A percentile compares a stretch with the other conserved stretches of the same genome.
Conservation (phyloP, 2,113 vertebrate species). For the Zapus hudsonius region DNA sequence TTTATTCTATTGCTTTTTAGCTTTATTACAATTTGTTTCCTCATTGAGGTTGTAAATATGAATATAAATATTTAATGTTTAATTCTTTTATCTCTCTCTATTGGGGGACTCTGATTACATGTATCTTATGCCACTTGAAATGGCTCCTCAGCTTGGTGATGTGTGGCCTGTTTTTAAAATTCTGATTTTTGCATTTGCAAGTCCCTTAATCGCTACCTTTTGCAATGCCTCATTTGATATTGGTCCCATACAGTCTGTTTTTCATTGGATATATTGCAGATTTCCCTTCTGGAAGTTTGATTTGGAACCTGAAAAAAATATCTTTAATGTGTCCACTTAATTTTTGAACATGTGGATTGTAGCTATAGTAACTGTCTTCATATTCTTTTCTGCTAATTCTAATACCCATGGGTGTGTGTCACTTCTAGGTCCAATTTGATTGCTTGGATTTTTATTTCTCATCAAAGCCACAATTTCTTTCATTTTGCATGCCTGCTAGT, state of each 20-base stretch:
- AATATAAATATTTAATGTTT: neutral
- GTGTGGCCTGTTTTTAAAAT: neutral
- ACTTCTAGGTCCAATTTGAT: too few species aligned
- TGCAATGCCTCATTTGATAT: neutral
- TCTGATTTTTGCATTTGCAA: slow-evolving; percentile 5
- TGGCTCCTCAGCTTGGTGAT: neutral
- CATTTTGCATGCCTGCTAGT: too few species aligned
- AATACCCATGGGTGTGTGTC: too few species aligned
- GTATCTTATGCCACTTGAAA: neutral
- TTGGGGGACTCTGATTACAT: neutral
- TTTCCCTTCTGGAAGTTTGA: slow-evolving; percentile 34
- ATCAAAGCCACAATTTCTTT: too few species aligned
- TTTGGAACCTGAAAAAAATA: neutral
- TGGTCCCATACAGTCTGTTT: neutral
- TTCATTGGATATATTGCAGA: neutral
- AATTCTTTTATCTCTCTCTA: neutral
- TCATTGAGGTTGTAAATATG: neutral
- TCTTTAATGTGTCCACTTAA: neutral
- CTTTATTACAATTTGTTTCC: neutral
- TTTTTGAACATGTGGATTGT: neutral
- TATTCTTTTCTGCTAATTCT: too few species aligned
- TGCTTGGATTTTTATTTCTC: too few species aligned
- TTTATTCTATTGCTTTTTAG: slow-evolving; percentile 11
- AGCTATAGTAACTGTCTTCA: neutral
- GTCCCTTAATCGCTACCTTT: neutral